Conservation (phyloP, 2,797 vertebrate species). For the Mormyrus proboscirostris region DNA sequence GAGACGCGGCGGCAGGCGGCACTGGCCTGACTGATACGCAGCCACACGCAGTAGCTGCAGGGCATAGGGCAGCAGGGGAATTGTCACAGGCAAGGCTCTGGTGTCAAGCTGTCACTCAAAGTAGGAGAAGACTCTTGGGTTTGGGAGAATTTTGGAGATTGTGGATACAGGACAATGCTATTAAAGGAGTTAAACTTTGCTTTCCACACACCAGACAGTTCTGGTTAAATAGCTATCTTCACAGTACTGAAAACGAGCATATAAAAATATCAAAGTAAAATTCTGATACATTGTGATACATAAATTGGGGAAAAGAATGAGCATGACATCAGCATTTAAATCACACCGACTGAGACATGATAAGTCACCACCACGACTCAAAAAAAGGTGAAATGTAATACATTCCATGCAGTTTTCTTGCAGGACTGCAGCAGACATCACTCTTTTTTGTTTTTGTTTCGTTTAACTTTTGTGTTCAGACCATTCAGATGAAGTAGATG, state of each 20-base stretch:
- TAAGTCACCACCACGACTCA: not conserved
- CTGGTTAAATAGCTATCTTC: not conserved
- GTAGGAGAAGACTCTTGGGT: not conserved
- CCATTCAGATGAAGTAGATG: not conserved
- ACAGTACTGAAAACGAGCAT: not conserved
- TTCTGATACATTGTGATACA: not conserved
- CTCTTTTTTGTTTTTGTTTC: not conserved
- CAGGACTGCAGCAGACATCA: not conserved
- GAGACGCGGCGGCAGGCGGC: slow-evolving; percentile 54
- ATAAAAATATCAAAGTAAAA: not conserved
- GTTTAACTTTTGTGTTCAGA: not conserved
- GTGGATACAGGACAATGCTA: not conserved
- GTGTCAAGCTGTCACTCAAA: not conserved
- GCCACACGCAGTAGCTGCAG: slow-evolving; percentile 70
- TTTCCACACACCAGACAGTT: not conserved
- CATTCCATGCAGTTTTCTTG: not conserved
- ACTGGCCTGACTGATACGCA: slow-evolving; percentile 67
- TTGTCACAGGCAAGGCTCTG: not conserved
- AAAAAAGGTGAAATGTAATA: not conserved
- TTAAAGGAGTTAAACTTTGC: not conserved
- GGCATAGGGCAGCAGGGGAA: slow-evolving; percentile 6
- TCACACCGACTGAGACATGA: not conserved
- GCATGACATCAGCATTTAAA: not conserved
- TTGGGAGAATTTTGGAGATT: not conserved
- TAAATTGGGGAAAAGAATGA: not conserved